A percentile compares a stretch with the other conserved stretches of the same genome.
phyloP scores from a whole-genome alignment of 2,113 vertebrate species.

The Edolisoma coerulescens region DNA sequence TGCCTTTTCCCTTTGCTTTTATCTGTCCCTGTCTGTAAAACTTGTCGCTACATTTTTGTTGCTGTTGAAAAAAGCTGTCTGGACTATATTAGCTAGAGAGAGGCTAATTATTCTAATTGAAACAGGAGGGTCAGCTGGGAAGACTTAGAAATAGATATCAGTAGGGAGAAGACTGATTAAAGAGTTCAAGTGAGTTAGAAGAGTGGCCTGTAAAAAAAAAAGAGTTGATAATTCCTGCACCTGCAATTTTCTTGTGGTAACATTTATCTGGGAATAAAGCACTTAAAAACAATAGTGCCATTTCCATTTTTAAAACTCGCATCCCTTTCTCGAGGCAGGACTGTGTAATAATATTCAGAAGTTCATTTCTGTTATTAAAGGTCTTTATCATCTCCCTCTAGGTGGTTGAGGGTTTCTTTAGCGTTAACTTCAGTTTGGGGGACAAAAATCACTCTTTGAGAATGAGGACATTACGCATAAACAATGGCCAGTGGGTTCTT shows the following conservation, averaged over 20 bases:
- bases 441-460: slow-evolving; percentile 70
- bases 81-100: not conserved
- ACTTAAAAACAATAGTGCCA: not conserved
- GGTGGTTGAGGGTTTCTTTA: slow-evolving; percentile 78
- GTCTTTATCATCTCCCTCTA: slow-evolving; percentile 35
- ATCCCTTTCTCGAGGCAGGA: not conserved
- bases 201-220: not conserved
- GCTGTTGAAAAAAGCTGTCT: not conserved
- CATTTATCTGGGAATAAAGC: not conserved
- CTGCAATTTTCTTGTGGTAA: not conserved
- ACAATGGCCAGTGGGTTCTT: slow-evolving; percentile 84
- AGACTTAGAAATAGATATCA: not conserved
- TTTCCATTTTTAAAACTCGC: not conserved
- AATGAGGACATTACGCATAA: slow-evolving; percentile 72
- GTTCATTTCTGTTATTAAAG: not conserved
- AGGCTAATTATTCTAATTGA: not conserved
- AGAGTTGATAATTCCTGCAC: not conserved
- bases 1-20: not conserved
- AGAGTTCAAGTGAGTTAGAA: not conserved
- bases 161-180: not conserved
- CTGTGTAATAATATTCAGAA: not conserved
- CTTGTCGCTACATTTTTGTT: not conserved
- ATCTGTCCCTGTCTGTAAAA: not conserved
- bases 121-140: not conserved
- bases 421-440: slow-evolving; percentile 75